These are phyloP conservation scores for Halesus radiatus DNA, from an alignment of 1,140 invertebrate genomes.

Conservation along the genomic window DNA sequence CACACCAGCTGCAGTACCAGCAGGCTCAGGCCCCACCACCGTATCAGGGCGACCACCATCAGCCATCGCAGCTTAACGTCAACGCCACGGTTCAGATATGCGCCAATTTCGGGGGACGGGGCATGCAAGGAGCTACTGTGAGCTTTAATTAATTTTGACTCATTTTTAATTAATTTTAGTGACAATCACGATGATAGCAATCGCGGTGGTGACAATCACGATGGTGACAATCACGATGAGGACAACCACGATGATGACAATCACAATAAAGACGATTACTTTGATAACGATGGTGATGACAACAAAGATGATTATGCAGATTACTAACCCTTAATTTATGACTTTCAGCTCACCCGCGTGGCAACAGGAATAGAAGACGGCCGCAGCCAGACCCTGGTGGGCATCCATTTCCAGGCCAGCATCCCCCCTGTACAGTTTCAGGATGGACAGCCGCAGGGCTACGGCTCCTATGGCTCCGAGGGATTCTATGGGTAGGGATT, in stretches of 20 bases:
- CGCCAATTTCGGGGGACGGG: conserved; percentile 42
- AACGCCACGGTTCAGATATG: conserved; percentile 54
- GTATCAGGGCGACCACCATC: conserved; percentile 2
- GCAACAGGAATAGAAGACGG: conserved; percentile 28
- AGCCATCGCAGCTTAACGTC: conserved; percentile 19
- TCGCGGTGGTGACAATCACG: too few species aligned
- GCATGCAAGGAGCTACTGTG: conserved; percentile 26
- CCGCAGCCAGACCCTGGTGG: conserved; percentile 59
- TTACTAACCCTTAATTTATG: not conserved
- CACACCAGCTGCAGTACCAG: not conserved
- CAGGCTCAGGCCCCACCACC: not conserved
- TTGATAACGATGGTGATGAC: too few species aligned
- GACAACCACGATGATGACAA: too few species aligned
- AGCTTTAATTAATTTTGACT: not conserved
- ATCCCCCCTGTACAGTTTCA: conserved; percentile 67
- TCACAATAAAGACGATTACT: too few species aligned
- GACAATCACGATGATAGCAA: too few species aligned
- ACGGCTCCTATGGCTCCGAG: conserved; percentile 42
- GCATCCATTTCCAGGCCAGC: conserved; percentile 69
- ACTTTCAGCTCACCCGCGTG: conserved; percentile 17
- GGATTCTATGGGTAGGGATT: conserved; percentile 50
- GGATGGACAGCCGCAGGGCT: conserved; percentile 59
- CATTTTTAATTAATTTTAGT: too few species aligned
- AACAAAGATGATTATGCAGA: too few species aligned
- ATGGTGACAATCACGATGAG: too few species aligned